These are phyloP conservation scores for Tribolium madens DNA, from an alignment of 1,140 invertebrate species.

Conservation along the genomic window DNA sequence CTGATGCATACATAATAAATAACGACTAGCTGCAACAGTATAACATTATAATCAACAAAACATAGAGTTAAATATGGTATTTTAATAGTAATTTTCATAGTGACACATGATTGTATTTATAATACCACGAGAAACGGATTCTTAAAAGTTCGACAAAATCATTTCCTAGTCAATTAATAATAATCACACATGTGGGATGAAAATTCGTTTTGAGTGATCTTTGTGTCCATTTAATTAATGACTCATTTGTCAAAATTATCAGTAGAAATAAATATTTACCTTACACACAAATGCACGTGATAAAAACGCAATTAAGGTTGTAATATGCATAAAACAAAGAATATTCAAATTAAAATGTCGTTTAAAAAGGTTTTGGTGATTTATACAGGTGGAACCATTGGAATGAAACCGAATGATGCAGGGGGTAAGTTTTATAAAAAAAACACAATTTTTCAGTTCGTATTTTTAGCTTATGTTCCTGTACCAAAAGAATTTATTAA, in stretches of 20 bases:
- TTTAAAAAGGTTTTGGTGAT: constrained; percentile 77
- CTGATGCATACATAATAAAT: constrained; percentile 23
- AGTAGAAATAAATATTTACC: no score
- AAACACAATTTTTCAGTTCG: constrained; percentile 16
- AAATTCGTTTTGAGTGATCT: background rate
- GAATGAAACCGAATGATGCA: constrained; percentile 82
- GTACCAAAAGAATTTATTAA: constrained; percentile 52
- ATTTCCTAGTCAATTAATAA: constrained; percentile 13
- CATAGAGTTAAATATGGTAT: constrained; percentile 20
- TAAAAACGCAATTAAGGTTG: no score
- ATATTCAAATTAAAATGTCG: no score
- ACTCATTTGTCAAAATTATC: no score
- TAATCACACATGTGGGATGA: background rate
- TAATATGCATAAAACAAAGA: no score
- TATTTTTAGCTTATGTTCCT: constrained; percentile 60
- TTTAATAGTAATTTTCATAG: constrained; percentile 20
- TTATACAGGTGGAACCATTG: constrained; percentile 91
- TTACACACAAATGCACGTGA: no score
- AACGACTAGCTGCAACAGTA: background rate
- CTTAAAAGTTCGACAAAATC: constrained; percentile 1
- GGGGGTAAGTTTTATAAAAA: constrained; percentile 71
- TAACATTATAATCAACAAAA: constrained; percentile 23
- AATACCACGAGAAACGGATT: constrained; percentile 1
- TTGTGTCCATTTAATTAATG: no score
- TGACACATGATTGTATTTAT: background rate